phyloP scores from a whole-genome alignment of 2,888 invertebrate genomes.

The Lasioglossum zephyrum region DNA sequence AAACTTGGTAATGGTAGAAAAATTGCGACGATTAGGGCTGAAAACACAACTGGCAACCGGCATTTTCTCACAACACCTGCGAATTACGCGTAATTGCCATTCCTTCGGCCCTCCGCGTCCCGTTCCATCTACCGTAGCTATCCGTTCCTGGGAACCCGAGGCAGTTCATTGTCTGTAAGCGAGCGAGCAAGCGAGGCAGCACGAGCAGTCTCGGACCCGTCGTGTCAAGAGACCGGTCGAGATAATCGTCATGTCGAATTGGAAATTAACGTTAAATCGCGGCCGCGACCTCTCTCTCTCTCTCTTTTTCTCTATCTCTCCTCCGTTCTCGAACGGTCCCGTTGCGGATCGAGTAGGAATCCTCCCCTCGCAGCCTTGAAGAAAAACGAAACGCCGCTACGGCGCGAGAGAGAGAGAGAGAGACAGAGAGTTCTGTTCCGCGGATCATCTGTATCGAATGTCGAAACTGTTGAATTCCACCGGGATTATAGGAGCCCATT shows the following conservation, averaged over 20 bases:
- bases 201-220: conserved; percentile 24
- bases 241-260: conserved; percentile 81
- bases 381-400: conserved; percentile 45
- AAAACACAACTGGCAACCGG: conserved; percentile 81
- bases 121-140: conserved; percentile 68
- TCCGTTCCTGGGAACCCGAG: conserved; percentile 81
- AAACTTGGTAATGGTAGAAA: conserved; percentile 81
- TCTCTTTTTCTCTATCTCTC: conserved; percentile 33
- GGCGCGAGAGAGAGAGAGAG: neutral
- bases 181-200: neutral
- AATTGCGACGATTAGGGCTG: conserved; percentile 82
- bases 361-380: conserved; percentile 25
- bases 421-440: neutral
- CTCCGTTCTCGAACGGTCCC: neutral
- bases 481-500: conserved; percentile 42
- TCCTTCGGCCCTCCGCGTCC: conserved; percentile 57
- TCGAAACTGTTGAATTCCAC: conserved; percentile 49
- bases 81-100: conserved; percentile 83
- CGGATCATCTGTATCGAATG: conserved; percentile 58
- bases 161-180: conserved; percentile 80
- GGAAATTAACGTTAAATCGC: conserved; percentile 75
- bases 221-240: conserved; percentile 66
- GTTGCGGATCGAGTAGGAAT: neutral
- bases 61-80: conserved; percentile 83
- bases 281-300: conserved; percentile 31